Percentiles rank a stretch among this genome's conserved stretches.
Evolutionary conservation across 2,113 vertebrate genomes (phyloP).

Genomic region (Craseonycteris thonglongyai): DNA sequence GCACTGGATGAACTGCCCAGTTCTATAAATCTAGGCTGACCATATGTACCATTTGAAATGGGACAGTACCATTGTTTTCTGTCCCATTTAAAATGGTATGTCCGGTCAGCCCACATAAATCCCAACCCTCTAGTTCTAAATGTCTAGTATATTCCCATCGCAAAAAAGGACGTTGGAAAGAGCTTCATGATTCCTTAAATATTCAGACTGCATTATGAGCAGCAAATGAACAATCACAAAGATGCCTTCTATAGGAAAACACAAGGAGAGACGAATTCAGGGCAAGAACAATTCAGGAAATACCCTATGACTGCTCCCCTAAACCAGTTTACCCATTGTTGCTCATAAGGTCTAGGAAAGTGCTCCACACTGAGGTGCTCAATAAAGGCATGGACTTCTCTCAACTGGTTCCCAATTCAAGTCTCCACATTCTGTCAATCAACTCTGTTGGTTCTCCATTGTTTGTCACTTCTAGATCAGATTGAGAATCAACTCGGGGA

Average conservation of each 20-base stretch:
- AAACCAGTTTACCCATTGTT: not conserved
- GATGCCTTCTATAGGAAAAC: not conserved
- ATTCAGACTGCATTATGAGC: not conserved
- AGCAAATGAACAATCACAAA: constrained; percentile 22
- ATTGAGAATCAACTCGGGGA: not conserved
- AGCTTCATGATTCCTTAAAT: not conserved
- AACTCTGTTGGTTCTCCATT: not conserved
- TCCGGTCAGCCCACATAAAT: too few species aligned
- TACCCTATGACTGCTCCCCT: not conserved
- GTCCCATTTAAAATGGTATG: too few species aligned
- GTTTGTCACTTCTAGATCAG: not conserved
- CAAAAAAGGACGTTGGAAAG: not conserved
- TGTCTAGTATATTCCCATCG: not conserved
- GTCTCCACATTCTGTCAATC: not conserved
- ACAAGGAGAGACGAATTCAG: constrained; percentile 4
- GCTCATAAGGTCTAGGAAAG: not conserved
- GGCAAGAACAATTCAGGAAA: constrained; percentile 17
- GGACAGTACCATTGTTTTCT: too few species aligned
- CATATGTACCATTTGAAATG: too few species aligned
- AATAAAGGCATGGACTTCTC: not conserved
- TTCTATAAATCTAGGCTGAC: not conserved
- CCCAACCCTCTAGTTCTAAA: not conserved
- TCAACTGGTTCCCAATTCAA: not conserved
- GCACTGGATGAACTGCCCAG: not conserved
- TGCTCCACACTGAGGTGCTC: not conserved